Percentiles rank a stretch among this genome's conserved stretches.
Conservation (phyloP, 2,888 invertebrate genomes). For the Subacronicta megacephala region DNA sequence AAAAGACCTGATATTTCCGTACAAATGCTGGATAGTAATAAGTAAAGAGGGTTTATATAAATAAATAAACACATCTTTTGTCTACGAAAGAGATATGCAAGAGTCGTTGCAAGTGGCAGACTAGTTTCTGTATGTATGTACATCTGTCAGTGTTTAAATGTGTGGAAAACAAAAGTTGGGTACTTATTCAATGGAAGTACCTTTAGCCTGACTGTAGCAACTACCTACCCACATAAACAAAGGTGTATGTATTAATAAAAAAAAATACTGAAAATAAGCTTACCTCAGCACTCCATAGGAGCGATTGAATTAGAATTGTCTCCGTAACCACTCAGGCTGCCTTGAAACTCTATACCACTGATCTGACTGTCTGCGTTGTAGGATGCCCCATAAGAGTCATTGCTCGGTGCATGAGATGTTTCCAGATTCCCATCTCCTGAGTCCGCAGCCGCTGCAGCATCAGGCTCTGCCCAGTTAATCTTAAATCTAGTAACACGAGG, state of each 20-base stretch:
- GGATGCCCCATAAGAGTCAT: slow-evolving; percentile 80
- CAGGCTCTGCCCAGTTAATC: slow-evolving; percentile 98
- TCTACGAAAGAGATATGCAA: too few relatives aligned
- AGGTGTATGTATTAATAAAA: background rate
- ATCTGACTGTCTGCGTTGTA: slow-evolving; percentile 85
- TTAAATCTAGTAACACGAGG: slow-evolving; percentile 98
- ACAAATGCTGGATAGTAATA: too few relatives aligned
- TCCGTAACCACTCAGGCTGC: slow-evolving; percentile 85
- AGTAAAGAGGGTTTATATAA: too few relatives aligned
- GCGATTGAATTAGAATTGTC: slow-evolving; percentile 91
- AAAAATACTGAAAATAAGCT: slow-evolving; percentile 35
- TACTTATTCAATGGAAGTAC: too few relatives aligned
- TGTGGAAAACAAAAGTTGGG: too few relatives aligned
- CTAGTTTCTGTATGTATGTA: too few relatives aligned
- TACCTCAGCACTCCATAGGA: slow-evolving; percentile 90
- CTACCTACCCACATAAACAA: background rate
- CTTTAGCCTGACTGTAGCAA: too few relatives aligned
- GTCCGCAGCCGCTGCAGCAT: slow-evolving; percentile 76
- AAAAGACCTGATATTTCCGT: too few relatives aligned
- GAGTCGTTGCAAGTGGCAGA: too few relatives aligned
- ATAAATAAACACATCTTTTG: too few relatives aligned
- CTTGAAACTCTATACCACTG: slow-evolving; percentile 81
- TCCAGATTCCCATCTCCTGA: slow-evolving; percentile 80
- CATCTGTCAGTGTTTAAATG: too few relatives aligned
- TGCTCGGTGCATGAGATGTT: slow-evolving; percentile 76